Percentiles rank a stretch among this genome's conserved stretches.
phyloP scores from a whole-genome alignment of 2,888 invertebrate genomes.

The Nephrotoma appendiculata region DNA sequence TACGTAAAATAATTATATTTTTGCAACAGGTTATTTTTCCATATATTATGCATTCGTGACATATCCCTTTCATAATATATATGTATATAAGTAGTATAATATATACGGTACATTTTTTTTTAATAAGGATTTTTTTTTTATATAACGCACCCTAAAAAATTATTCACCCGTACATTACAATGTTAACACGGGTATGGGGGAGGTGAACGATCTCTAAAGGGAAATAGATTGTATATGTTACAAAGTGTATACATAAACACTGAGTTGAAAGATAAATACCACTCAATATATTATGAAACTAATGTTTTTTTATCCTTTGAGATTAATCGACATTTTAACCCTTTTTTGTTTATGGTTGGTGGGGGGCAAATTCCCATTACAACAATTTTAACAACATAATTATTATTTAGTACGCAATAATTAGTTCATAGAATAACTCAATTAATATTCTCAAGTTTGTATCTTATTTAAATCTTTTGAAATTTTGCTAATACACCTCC shows the following conservation, averaged over 20 bases:
- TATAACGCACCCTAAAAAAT: neutral
- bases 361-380: neutral
- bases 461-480: neutral
- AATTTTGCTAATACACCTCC: neutral
- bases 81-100: no score
- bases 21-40: constrained; percentile 2
- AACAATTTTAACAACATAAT: neutral
- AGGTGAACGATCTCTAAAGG: neutral
- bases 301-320: neutral
- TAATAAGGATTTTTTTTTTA: neutral
- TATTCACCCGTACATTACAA: neutral
- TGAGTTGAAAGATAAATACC: neutral
- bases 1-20: neutral
- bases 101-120: no score
- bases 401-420: neutral
- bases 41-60: neutral
- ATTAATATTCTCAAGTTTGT: neutral
- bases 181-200: neutral
- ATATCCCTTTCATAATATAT: neutral
- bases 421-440: neutral
- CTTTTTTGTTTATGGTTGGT: neutral
- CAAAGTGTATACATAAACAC: neutral
- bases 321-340: neutral
- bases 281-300: neutral
- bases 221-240: neutral